Evolutionary conservation across 2,113 vertebrate species (phyloP), one percentile per base, ranked within the genome.

Genomic region (Cacatua alba): DNA sequence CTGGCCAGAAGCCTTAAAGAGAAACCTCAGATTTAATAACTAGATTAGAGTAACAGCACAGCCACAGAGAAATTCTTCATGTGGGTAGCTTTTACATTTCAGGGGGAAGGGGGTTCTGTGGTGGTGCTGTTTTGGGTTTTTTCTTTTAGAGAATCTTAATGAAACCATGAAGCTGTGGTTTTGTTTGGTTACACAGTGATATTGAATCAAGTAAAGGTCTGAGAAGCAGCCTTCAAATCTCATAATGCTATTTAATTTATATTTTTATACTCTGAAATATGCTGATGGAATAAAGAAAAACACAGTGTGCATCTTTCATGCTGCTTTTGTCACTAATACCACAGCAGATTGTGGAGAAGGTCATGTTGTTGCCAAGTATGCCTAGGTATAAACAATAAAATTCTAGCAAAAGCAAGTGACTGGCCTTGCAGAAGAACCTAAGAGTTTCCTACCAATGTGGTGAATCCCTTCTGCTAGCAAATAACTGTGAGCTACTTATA

Each of bases 1-100:
- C 95, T 96, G 97, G 75, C 94, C 20, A 3, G 79, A 94, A 93
- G 93, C 80, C 92, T 96, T 95, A 90, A 95, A 94, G 74, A 68
- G 69, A 93, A 95, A 90, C 37, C 48, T 82, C 7, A 1, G 23
- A 49, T 86, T 86, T 88, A 86, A 82, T 43, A 94, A 88, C 78
- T 76, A 3, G 20, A 74, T 68, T 86, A 77, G 41, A 57, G 77
- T 78, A 92, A 67, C 37, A 68, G 35, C 15, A 70, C 12, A 92
- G 46, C 16, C 76, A 68, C 16, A 26, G 71, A 94, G 35, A 82
- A 92, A 71, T 35, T 65, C 24, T 65, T 62, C 19, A 29, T 39
- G 35, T 46, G 6, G 8, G 55, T 41, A 91, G 33, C 8, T 95
- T 76, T 92, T 51, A 24, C 23, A 11, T 52, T 75, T 60, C 21